phyloP scores from a whole-genome alignment of 1,140 invertebrate species.

The Drosophila auraria region DNA sequence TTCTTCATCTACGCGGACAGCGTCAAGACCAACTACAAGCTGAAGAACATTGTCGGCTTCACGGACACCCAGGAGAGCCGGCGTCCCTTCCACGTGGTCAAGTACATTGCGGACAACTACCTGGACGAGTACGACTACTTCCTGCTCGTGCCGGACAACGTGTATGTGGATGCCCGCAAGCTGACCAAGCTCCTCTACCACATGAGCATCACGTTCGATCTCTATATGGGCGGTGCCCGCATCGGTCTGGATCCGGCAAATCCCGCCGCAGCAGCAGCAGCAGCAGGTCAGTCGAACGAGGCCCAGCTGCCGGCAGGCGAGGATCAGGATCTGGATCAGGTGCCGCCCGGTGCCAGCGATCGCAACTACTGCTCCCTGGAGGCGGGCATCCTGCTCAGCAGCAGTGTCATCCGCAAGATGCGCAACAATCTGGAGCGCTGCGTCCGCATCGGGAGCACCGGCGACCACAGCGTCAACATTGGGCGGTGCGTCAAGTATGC shows the following conservation, averaged over 20 bases:
- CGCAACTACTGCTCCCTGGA: slow-evolving; percentile 86
- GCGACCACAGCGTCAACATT: slow-evolving; percentile 92
- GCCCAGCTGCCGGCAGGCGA: slow-evolving; percentile 3
- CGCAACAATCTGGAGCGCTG: slow-evolving; percentile 93
- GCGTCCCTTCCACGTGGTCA: slow-evolving; percentile 93
- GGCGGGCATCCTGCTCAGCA: slow-evolving; percentile 91
- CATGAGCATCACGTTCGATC: slow-evolving; percentile 92
- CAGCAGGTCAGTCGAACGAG: background rate
- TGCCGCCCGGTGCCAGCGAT: slow-evolving; percentile 55
- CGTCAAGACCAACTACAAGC: slow-evolving; percentile 88
- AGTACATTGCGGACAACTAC: slow-evolving; percentile 95
- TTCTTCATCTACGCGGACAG: slow-evolving; percentile 90
- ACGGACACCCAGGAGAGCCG: slow-evolving; percentile 91
- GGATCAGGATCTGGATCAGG: slow-evolving; percentile 5
- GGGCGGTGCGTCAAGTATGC: slow-evolving; percentile 92
- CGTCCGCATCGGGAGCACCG: slow-evolving; percentile 92
- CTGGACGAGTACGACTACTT: slow-evolving; percentile 96
- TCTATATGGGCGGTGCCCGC: slow-evolving; percentile 89
- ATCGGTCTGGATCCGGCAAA: slow-evolving; percentile 31
- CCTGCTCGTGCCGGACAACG: slow-evolving; percentile 92
- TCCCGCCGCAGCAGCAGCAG: background rate
- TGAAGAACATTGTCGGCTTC: slow-evolving; percentile 93
- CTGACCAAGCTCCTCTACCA: slow-evolving; percentile 89
- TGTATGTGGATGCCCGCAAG: slow-evolving; percentile 91
- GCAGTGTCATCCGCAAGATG: slow-evolving; percentile 91